Conservation (phyloP, 2,113 vertebrate species). For the Hippocampus comes region DNA sequence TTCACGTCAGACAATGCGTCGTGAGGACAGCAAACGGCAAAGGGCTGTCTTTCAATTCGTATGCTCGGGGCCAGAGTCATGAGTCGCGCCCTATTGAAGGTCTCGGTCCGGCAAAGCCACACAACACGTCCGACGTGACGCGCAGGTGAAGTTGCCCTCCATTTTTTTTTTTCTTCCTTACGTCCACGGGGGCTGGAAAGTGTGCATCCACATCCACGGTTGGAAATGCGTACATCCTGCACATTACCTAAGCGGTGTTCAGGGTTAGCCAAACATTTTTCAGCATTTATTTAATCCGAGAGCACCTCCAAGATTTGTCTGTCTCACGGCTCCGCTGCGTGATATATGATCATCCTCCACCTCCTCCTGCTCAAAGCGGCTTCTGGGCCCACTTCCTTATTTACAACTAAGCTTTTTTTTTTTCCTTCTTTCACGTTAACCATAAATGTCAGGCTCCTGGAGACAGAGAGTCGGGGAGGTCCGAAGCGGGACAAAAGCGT, state of each 20-base stretch:
- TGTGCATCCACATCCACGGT: slow-evolving; percentile 14
- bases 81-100: too few relatives aligned
- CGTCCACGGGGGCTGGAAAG: neutral
- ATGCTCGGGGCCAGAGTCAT: too few relatives aligned
- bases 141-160: too few relatives aligned
- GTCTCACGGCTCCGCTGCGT: slow-evolving; percentile 46
- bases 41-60: neutral
- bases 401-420: slow-evolving; percentile 48
- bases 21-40: too few relatives aligned
- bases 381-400: slow-evolving; percentile 56
- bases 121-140: too few relatives aligned
- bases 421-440: slow-evolving; percentile 39
- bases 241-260: slow-evolving; percentile 63
- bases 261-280: slow-evolving; percentile 60
- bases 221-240: slow-evolving; percentile 61
- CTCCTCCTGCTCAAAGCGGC: slow-evolving; percentile 43
- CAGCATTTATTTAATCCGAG: slow-evolving; percentile 53
- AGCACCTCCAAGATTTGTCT: slow-evolving; percentile 51
- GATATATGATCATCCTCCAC: slow-evolving; percentile 65
- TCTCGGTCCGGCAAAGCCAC: too few relatives aligned
- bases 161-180: neutral
- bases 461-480: slow-evolving; percentile 68
- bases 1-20: too few relatives aligned
- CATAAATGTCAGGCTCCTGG: slow-evolving; percentile 67
- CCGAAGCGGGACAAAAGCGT: slow-evolving; percentile 64